phyloP scores from a whole-genome alignment of 2,888 invertebrate species.

The Tiliacea citrago region DNA sequence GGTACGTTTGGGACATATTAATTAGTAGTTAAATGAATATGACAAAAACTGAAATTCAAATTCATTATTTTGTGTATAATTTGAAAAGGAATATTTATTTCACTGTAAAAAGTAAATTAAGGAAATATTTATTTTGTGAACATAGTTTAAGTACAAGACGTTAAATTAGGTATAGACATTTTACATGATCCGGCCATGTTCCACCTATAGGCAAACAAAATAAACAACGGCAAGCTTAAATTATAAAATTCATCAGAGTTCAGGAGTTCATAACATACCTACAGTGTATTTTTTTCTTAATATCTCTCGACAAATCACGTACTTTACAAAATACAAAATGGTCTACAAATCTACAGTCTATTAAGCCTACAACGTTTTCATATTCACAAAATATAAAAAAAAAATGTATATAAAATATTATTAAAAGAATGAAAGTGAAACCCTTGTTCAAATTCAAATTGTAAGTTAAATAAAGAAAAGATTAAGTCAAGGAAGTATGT shows the following conservation, averaged over 20 bases:
- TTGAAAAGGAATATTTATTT: not conserved
- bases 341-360: no score
- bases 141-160: no score
- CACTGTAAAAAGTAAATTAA: not conserved
- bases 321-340: no score
- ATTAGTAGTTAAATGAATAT: slow-evolving; percentile 23
- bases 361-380: no score
- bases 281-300: no score
- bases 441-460: no score
- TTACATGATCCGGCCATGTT: not conserved
- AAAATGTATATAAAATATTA: no score
- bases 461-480: no score
- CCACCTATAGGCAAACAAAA: not conserved
- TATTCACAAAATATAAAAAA: no score
- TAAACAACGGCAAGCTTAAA: not conserved
- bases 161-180: not conserved
- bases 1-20: slow-evolving; percentile 43
- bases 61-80: not conserved
- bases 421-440: no score
- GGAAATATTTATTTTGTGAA: not conserved
- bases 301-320: no score
- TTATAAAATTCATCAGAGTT: slow-evolving; percentile 2
- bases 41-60: not conserved
- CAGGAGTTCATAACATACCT: not conserved
- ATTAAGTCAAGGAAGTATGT: no score